Evolutionary conservation across 2,113 vertebrate genomes (phyloP).

Genomic region (Climacteris rufus): DNA sequence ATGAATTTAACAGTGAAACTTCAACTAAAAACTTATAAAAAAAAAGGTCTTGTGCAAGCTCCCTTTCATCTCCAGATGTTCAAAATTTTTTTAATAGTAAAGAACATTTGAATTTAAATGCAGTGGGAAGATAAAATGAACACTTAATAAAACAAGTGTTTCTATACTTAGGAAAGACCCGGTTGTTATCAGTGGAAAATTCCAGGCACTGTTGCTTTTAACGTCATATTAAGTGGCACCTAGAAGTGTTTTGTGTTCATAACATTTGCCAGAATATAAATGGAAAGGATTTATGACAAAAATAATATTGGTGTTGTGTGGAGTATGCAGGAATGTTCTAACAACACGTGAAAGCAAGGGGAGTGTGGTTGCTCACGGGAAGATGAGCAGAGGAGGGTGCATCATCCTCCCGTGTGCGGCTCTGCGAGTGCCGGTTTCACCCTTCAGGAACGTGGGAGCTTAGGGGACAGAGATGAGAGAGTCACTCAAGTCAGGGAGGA

Average conservation of each 20-base stretch:
- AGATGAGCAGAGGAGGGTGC: background rate
- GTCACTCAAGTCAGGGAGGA: background rate
- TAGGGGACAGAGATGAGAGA: background rate
- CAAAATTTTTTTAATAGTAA: background rate
- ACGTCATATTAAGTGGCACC: slow-evolving; percentile 54
- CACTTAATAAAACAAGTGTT: slow-evolving; percentile 68
- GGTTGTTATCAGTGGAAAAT: slow-evolving; percentile 70
- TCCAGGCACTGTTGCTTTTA: slow-evolving; percentile 56
- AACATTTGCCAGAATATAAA: slow-evolving; percentile 58
- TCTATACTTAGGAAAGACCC: slow-evolving; percentile 67
- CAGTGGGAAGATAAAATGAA: slow-evolving; percentile 56
- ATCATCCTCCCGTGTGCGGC: background rate
- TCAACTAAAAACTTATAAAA: background rate
- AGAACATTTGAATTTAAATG: slow-evolving; percentile 14
- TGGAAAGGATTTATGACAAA: slow-evolving; percentile 49
- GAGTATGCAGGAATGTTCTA: background rate
- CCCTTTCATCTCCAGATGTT: background rate
- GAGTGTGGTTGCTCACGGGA: background rate
- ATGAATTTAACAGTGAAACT: background rate
- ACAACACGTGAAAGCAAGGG: background rate
- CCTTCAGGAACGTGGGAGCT: fast-evolving
- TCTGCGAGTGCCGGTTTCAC: background rate
- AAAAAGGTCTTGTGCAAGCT: background rate
- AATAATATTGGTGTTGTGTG: background rate
- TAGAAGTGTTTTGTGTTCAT: slow-evolving; percentile 54